Evolutionary conservation across 2,888 invertebrate genomes (phyloP).

Genomic region (Mamestra brassicae): DNA sequence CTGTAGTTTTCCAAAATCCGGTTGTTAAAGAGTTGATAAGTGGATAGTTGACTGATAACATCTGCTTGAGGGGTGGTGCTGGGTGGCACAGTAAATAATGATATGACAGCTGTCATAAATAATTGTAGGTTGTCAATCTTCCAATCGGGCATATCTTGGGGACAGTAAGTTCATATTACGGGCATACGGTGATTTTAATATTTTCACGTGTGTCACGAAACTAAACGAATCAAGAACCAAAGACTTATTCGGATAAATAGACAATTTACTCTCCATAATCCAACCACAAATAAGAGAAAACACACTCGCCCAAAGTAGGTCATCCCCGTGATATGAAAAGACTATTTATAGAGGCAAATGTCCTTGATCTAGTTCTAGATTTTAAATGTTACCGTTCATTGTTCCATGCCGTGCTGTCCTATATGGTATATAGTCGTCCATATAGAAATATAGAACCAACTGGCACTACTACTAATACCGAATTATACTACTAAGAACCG

Average conservation of each 20-base stretch:
- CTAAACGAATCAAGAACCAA: not conserved
- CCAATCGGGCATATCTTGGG: not conserved
- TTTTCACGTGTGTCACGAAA: not conserved
- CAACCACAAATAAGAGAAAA: conserved; percentile 2
- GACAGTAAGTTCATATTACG: not conserved
- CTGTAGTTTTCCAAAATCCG: conserved; percentile 8
- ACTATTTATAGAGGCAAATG: conserved; percentile 51
- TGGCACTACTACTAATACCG: not conserved
- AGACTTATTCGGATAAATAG: conserved; percentile 7
- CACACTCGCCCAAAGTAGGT: conserved; percentile 33
- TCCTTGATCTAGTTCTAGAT: conserved; percentile 56
- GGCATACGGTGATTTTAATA: too few relatives aligned
- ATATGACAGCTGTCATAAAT: not conserved
- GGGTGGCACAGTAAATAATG: not conserved
- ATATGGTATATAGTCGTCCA: conserved; percentile 20
- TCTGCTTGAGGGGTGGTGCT: too few relatives aligned
- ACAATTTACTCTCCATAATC: not conserved
- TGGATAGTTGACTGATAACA: not conserved
- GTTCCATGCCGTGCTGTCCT: conserved; percentile 29
- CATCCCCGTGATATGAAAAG: conserved; percentile 49
- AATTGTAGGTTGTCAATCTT: too few relatives aligned
- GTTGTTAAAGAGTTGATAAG: not conserved
- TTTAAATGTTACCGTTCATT: conserved; percentile 42
- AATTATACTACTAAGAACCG: not conserved
- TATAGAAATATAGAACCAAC: conserved; percentile 12